These are phyloP conservation scores for Antheraea yamamai DNA, from an alignment of 2,888 invertebrate species.

Conservation along the genomic window DNA sequence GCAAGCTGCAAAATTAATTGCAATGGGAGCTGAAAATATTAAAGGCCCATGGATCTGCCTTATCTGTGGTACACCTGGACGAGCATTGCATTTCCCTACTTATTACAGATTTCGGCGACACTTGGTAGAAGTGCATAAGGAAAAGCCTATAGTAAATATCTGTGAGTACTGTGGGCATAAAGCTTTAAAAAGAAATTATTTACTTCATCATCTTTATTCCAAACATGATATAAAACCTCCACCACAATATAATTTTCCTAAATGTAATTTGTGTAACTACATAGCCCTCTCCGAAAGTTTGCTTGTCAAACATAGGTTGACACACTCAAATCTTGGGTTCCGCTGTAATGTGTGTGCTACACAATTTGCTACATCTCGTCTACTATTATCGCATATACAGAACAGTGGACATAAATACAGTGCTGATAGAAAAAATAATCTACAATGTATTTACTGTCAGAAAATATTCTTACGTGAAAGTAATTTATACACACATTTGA, in stretches of 20 bases:
- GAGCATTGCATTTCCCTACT: slow-evolving; percentile 87
- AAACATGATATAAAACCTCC: slow-evolving; percentile 91
- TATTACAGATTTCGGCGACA: slow-evolving; percentile 91
- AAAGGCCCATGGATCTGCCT: slow-evolving; percentile 92
- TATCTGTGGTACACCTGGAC: slow-evolving; percentile 86
- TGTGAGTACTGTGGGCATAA: slow-evolving; percentile 94
- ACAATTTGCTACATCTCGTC: slow-evolving; percentile 68
- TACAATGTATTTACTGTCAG: slow-evolving; percentile 88
- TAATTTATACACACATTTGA: slow-evolving; percentile 87
- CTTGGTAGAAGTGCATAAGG: slow-evolving; percentile 90
- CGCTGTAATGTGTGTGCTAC: slow-evolving; percentile 82
- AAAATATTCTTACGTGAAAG: slow-evolving; percentile 86
- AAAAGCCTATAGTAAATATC: slow-evolving; percentile 87
- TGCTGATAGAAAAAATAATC: slow-evolving; percentile 67
- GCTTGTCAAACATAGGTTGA: slow-evolving; percentile 86
- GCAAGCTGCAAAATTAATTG: slow-evolving; percentile 83
- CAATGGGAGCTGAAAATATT: slow-evolving; percentile 83
- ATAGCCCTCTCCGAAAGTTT: slow-evolving; percentile 88
- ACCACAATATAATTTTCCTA: slow-evolving; percentile 87
- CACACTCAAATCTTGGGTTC: slow-evolving; percentile 67
- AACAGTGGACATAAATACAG: slow-evolving; percentile 79
- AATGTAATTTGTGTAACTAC: slow-evolving; percentile 89
- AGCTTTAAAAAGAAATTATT: slow-evolving; percentile 86
- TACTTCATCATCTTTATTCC: slow-evolving; percentile 89
- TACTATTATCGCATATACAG: slow-evolving; percentile 78